Base-by-base conservation (phyloP, 2,888 invertebrate species). In the Tachina lurida region DNA sequence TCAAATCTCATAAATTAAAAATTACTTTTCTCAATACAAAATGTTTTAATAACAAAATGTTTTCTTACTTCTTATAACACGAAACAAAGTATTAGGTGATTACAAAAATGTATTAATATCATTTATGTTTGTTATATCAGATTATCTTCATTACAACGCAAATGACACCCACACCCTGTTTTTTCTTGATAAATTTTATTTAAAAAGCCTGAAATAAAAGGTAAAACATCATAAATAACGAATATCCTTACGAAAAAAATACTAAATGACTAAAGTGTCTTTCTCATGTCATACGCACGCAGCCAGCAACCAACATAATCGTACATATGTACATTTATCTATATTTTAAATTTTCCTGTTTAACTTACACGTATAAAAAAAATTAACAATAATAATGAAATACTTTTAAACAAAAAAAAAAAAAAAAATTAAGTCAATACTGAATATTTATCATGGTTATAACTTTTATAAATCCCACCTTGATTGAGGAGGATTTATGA, bases 391-490 rank as follows among this genome's bases (percentile, higher is more conserved):
- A 68, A 77, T 10, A 17, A 79, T 39, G 45, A 22, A 52, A 70
- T 12, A 19, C 1, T 10, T 22, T 68, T 52, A 47, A 58, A 68
- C 7, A 71, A 65, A 63, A 54, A 10, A 47, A 63, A 31, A 71
- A 65, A 63, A 54, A 10, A 47, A 63, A 31, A 31, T 31, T 2
- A 68, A 70, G 45, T 54, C 60, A 68, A 43, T 63, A 63, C 17
- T 22, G 49, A 71, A 83, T 73, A 77, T 65, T 71, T 67, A 73
- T 77, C 58, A 47, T 70, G 71, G 49, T 71, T 60, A 77, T 83
- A 73, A 77, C 58, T 83, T 83, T 60, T 52, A 71, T 56, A 58
- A 76, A 77, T 77, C 65, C 65, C 63, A 60, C 70, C 56, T 83
- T 77, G 67, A 67, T 83, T 83, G 58, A 58, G 67, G n/a, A 47